Evolutionary conservation across 2,888 invertebrate species (phyloP), one percentile per base, ranked within the genome.

Genomic region (Scaptomyza flava): DNA sequence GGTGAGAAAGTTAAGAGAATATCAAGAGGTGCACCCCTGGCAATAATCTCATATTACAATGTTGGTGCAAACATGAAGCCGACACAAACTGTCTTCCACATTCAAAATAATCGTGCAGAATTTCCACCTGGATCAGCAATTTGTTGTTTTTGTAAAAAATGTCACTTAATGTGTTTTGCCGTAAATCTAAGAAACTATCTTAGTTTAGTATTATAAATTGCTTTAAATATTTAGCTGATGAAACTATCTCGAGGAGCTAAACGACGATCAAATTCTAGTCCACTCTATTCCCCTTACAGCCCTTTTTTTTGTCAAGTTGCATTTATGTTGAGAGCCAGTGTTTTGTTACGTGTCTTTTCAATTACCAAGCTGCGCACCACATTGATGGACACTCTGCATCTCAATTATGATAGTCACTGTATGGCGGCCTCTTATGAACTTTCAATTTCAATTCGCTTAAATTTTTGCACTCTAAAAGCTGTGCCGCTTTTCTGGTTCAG

Each of bases 371-470:
- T 47, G 17, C 20, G 45, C 47, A 34, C 31, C 60, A 46, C 54
- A 68, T 68, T 79, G 77, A 82, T 72, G 56, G 76, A 64, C 59
- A 62, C 56, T 47, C 59, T 50, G 43, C 43, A 48, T 52, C 65
- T 76, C 77, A 79, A 82, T 76, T 79, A 79, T 70, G 67, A 66
- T 63, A 62, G 36, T 66, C 56, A 34, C 11, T n/a, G 47, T 23
- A n/a, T 50, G 41, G 14, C 6, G 31, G n/a, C 38, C 47, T 58
- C 66, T 74, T 67, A 61, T 56, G 60, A 59, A 53, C 68, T 56
- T 66, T 72, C 74, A 52, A 33, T 50, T 52, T 72, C 64, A 75
- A 81, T 77, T 61, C 46, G 48, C 51, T 57, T 79, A 74, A 85
- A 42, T 30, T 54, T 51, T 38, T 36, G 36, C 31, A 50, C 72